Percentiles rank a stretch among this genome's conserved stretches.
phyloP scores from a whole-genome alignment of 2,888 invertebrate species.

The Coelogynopora nodosa region DNA sequence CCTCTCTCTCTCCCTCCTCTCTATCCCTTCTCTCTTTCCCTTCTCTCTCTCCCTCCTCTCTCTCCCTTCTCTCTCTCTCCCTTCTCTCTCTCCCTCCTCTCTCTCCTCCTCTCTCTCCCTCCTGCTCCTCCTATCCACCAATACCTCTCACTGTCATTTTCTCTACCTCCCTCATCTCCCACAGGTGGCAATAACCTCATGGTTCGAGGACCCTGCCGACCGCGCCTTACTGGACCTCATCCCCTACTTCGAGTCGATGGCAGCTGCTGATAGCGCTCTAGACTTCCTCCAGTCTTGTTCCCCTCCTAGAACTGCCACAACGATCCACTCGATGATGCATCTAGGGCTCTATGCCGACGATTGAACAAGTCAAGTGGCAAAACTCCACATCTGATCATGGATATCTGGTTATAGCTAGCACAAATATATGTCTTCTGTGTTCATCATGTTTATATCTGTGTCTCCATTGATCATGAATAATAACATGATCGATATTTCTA shows the following conservation, averaged over 20 bases:
- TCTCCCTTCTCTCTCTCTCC: not conserved
- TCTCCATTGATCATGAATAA: too few species aligned
- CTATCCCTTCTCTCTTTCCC: too few species aligned
- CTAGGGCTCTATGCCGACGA: not conserved
- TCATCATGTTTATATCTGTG: not conserved
- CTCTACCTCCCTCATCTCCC: not conserved
- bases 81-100: not conserved
- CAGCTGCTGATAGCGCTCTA: conserved; percentile 59
- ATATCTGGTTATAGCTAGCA: too few species aligned
- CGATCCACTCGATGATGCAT: not conserved
- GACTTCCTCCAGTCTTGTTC: conserved; percentile 23
- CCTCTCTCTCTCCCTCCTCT: too few species aligned
- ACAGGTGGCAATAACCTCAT: conserved; percentile 90
- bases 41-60: too few species aligned
- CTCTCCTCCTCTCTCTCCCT: not conserved
- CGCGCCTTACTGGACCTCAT: conserved; percentile 91
- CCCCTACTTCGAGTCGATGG: conserved; percentile 93
- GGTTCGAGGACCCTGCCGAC: conserved; percentile 99
- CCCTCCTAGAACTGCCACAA: conserved; percentile 37
- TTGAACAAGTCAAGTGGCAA: too few species aligned
- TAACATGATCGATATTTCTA: too few species aligned
- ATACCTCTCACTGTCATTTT: not conserved
- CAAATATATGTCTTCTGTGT: too few species aligned
- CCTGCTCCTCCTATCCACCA: not conserved
- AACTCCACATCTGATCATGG: too few species aligned